Base-by-base conservation (phyloP, 2,888 invertebrate species). In the Argyresthia albistria region DNA sequence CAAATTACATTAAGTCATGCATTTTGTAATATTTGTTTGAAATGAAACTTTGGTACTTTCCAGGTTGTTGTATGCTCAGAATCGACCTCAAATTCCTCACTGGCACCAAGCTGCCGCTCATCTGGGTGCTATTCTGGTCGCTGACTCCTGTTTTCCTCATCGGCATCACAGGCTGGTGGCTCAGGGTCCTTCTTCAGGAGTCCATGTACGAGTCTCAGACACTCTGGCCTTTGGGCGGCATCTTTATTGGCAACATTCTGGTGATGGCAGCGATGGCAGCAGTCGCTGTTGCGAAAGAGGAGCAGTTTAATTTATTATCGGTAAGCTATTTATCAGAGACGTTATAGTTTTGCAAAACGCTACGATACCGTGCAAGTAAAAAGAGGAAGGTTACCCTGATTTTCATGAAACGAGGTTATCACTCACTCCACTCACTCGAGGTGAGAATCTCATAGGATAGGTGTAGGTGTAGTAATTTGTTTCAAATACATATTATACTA, bases 11-110 rank as follows among this genome's bases (percentile, higher is more conserved):
- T 25, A 25, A n/a, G n/a, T n/a, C n/a, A n/a, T n/a, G n/a, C n/a
- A n/a, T n/a, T n/a, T n/a, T n/a, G n/a, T n/a, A n/a, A n/a, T n/a
- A n/a, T n/a, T n/a, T n/a, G n/a, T n/a, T n/a, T n/a, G 25, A 4
- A 25, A 25, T 25, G 2, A 25, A 25, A 25, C 25, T 25, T 25
- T 25, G 3, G 25, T 25, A 6, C n/a, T 35, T 53, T 43, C 37
- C 72, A 87, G 87, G 83, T 16, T 86, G 78, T 79, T 71, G 69
- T 55, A 73, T 77, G 63, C 65, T 87, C 39, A 69, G 77, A 55
- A 69, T 76, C 0, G 87, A 86, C 59, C 73, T 87, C 57, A 74
- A 86, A 57, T 87, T 87, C 57, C 72, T 87, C 1, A 84, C 86
- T 1, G 80, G 82, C 1, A 65, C 70, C 4, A 79, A 67, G 55